These are phyloP conservation scores for Catonia carolina DNA, from an alignment of 2,888 invertebrate genomes.

Conservation along the genomic window DNA sequence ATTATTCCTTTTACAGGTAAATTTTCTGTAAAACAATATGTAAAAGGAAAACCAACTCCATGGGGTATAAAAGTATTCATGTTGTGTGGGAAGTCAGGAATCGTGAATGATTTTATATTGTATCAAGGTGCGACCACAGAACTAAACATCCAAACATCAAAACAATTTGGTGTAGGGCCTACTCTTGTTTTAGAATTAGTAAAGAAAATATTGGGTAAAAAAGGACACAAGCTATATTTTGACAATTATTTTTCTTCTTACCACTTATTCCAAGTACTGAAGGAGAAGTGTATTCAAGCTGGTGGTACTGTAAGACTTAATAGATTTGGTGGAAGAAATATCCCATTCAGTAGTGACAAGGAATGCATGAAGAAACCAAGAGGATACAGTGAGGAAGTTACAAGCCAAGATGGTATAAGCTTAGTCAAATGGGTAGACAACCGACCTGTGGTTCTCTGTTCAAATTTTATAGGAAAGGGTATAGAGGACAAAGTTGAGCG, in stretches of 20 bases:
- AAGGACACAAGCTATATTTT: too few relatives aligned
- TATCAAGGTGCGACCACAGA: neutral
- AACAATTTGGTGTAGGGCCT: neutral
- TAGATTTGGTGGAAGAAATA: slow-evolving; percentile 23
- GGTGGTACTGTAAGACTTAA: slow-evolving; percentile 28
- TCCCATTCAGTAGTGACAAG: slow-evolving; percentile 1
- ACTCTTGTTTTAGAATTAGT: neutral
- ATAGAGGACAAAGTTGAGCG: neutral
- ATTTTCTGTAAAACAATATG: neutral
- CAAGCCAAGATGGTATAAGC: neutral
- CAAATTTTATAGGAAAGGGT: slow-evolving; percentile 3
- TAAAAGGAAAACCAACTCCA: slow-evolving; percentile 3
- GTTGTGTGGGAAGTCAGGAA: slow-evolving; percentile 5
- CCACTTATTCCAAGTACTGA: slow-evolving; percentile 27
- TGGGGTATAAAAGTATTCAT: slow-evolving; percentile 16
- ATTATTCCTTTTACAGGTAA: slow-evolving; percentile 7
- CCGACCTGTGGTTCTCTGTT: neutral
- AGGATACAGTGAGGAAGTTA: neutral
- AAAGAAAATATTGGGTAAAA: slow-evolving; percentile 8
- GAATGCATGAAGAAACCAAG: neutral
- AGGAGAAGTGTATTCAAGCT: slow-evolving; percentile 23
- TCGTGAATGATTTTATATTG: neutral
- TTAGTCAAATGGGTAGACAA: slow-evolving; percentile 7
- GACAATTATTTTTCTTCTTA: slow-evolving; percentile 28
- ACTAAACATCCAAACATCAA: neutral